Conservation (phyloP, 2,113 vertebrate species). For the Stercorarius parasiticus region DNA sequence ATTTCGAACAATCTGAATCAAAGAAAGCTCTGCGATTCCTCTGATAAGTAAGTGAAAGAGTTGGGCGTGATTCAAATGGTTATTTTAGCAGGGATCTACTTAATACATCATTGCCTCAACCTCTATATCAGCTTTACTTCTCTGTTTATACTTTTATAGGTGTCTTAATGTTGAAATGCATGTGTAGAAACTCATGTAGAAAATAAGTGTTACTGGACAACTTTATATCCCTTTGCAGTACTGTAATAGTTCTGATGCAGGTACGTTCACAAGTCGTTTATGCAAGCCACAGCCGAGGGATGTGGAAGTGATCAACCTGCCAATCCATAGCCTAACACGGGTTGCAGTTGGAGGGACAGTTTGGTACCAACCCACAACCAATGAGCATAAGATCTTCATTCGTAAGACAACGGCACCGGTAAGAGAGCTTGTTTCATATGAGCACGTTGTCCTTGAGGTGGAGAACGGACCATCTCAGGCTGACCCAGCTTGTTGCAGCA, state of each 20-base stretch:
- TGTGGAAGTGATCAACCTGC: background rate
- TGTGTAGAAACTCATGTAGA: background rate
- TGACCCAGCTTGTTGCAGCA: background rate
- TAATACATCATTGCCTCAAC: background rate
- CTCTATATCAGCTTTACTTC: background rate
- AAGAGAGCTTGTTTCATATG: background rate
- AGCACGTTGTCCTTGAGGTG: background rate
- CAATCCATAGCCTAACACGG: background rate
- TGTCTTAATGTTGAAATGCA: background rate
- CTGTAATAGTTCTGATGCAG: background rate
- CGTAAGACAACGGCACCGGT: background rate
- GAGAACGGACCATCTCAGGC: fast-evolving
- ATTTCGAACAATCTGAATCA: background rate
- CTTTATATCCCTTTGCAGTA: background rate
- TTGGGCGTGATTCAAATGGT: no score
- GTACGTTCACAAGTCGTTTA: background rate
- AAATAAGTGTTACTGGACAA: background rate
- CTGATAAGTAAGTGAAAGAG: background rate
- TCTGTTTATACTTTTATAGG: background rate
- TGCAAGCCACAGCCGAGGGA: fast-evolving
- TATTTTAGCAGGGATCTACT: background rate
- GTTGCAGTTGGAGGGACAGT: background rate
- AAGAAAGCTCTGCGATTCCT: background rate
- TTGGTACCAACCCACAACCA: background rate
- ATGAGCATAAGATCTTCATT: background rate